A percentile compares a stretch with the other conserved stretches of the same genome.
Conservation (phyloP, 1,140 invertebrate genomes). For the Ostrea edulis region DNA sequence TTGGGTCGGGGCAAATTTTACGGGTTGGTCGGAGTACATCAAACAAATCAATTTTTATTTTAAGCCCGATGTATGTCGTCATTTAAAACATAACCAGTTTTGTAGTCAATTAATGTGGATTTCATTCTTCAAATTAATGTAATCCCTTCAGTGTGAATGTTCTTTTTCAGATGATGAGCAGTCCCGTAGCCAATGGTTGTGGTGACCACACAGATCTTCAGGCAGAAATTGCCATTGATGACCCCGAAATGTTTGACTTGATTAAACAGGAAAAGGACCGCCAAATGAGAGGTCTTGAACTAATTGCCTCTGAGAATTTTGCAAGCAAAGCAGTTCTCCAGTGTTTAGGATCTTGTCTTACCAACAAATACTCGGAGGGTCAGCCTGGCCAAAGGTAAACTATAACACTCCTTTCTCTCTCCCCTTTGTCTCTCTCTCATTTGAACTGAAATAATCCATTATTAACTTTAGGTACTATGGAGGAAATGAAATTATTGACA, state of each 20-base stretch:
- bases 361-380: slow-evolving; percentile 96
- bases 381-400: slow-evolving; percentile 76
- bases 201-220: slow-evolving; percentile 62
- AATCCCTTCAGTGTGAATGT: neutral
- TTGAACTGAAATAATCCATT: neutral
- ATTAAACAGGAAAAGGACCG: slow-evolving; percentile 93
- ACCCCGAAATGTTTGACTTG: slow-evolving; percentile 92
- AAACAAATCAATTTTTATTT: too few species aligned
- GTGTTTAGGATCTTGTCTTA: slow-evolving; percentile 93
- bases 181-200: slow-evolving; percentile 29
- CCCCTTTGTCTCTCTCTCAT: too few species aligned
- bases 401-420: too few species aligned
- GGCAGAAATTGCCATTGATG: slow-evolving; percentile 79
- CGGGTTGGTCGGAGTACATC: too few species aligned
- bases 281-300: slow-evolving; percentile 92
- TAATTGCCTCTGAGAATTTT: slow-evolving; percentile 88
- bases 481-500: slow-evolving; percentile 97
- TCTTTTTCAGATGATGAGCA: neutral
- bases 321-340: slow-evolving; percentile 95
- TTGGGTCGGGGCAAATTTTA: too few species aligned
- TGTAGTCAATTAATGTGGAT: too few species aligned
- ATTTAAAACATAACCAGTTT: too few species aligned
- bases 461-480: slow-evolving; percentile 88
- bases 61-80: too few species aligned
- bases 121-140: too few species aligned